Conservation (phyloP, 2,888 invertebrate genomes). For the Eupithecia exiguata region DNA sequence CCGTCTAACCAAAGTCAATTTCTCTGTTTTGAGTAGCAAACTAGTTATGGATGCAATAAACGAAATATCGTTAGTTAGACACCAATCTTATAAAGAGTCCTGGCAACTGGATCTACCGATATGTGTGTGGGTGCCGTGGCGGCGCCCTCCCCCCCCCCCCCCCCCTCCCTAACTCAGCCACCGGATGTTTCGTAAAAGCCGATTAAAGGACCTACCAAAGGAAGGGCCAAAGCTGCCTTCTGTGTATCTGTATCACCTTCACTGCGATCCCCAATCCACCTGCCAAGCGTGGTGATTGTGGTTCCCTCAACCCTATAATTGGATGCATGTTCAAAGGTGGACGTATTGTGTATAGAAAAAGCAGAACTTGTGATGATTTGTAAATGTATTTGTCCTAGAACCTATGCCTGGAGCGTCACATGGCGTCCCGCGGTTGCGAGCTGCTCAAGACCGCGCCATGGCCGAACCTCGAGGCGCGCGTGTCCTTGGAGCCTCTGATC, state of each 20-base stretch:
- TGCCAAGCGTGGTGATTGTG: not conserved
- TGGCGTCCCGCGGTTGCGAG: conserved; percentile 69
- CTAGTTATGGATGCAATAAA: too few relatives aligned
- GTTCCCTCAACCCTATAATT: too few relatives aligned
- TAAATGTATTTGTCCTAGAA: conserved; percentile 49
- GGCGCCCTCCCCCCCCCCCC: too few relatives aligned
- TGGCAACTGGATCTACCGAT: too few relatives aligned
- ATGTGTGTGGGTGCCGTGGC: too few relatives aligned
- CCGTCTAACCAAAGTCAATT: too few relatives aligned
- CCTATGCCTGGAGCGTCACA: conserved; percentile 72
- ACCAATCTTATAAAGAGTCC: too few relatives aligned
- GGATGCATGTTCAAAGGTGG: not conserved
- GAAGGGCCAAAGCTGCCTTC: not conserved
- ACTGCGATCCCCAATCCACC: not conserved
- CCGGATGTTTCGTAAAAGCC: not conserved
- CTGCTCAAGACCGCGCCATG: conserved; percentile 63
- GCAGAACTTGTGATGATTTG: not conserved
- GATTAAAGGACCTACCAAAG: not conserved
- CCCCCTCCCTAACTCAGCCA: too few relatives aligned
- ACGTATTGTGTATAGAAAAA: too few relatives aligned
- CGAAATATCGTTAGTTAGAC: too few relatives aligned
- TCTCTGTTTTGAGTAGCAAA: too few relatives aligned
- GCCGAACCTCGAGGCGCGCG: conserved; percentile 56
- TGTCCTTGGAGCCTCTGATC: conserved; percentile 45
- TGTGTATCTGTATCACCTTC: not conserved